Evolutionary conservation across 2,113 vertebrate genomes (phyloP).

Genomic region (Xenopus borealis): DNA sequence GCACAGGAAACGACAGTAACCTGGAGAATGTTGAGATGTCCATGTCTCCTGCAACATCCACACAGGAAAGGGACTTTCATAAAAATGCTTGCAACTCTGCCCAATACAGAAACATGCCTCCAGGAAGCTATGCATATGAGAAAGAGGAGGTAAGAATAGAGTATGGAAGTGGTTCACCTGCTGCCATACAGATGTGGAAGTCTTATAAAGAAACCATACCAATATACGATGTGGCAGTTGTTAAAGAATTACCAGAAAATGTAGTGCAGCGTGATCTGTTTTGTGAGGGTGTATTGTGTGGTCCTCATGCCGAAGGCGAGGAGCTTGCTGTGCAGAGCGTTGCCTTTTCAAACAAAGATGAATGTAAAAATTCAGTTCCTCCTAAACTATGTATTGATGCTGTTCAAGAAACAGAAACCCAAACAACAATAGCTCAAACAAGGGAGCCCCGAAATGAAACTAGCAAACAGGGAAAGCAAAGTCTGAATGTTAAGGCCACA

Average conservation of each 20-base stretch:
- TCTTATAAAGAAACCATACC: slow-evolving; percentile 62
- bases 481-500: slow-evolving; percentile 24
- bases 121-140: slow-evolving; percentile 57
- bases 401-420: slow-evolving; percentile 48
- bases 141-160: slow-evolving; percentile 59
- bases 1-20: slow-evolving; percentile 49
- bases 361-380: slow-evolving; percentile 33
- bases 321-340: slow-evolving; percentile 44
- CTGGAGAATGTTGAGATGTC: slow-evolving; percentile 47
- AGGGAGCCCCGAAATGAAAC: slow-evolving; percentile 45
- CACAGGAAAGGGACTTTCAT: slow-evolving; percentile 52
- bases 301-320: slow-evolving; percentile 40
- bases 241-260: slow-evolving; percentile 51
- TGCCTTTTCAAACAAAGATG: slow-evolving; percentile 43
- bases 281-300: slow-evolving; percentile 55
- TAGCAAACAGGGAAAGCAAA: slow-evolving; percentile 38
- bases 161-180: slow-evolving; percentile 53
- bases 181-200: slow-evolving; percentile 57
- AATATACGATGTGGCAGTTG: slow-evolving; percentile 51
- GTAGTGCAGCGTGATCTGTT: slow-evolving; percentile 45
- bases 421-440: slow-evolving; percentile 19
- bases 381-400: slow-evolving; percentile 44
- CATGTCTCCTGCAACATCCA: slow-evolving; percentile 47
- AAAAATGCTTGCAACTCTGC: slow-evolving; percentile 51
- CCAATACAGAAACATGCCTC: slow-evolving; percentile 50